These are phyloP conservation scores for Coelopa frigida DNA, from an alignment of 1,140 invertebrate species.

Conservation along the genomic window DNA sequence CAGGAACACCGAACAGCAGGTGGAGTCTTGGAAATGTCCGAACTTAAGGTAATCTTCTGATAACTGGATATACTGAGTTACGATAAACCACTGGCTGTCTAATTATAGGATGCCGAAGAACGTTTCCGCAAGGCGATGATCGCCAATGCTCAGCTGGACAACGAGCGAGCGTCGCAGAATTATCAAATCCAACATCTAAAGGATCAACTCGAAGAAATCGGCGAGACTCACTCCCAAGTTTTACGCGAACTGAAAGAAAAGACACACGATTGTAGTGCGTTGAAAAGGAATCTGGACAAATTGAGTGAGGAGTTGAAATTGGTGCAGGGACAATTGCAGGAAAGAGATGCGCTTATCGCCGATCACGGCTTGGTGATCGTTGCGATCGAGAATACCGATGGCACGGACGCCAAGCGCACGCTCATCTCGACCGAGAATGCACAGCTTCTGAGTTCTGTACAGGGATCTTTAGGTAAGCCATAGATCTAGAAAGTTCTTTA, in stretches of 20 bases:
- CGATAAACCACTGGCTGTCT: conserved; percentile 40
- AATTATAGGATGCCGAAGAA: conserved; percentile 84
- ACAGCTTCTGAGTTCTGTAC: conserved; percentile 67
- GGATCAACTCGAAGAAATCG: conserved; percentile 91
- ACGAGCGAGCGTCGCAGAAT: conserved; percentile 90
- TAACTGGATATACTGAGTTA: no score
- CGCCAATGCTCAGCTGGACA: conserved; percentile 95
- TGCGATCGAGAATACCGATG: conserved; percentile 60
- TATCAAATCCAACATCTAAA: conserved; percentile 96
- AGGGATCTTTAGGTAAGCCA: conserved; percentile 68
- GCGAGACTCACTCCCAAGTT: conserved; percentile 77
- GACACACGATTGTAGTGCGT: conserved; percentile 78
- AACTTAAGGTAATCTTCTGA: no score
- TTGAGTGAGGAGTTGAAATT: conserved; percentile 68
- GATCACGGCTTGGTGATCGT: conserved; percentile 88
- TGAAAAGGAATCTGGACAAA: conserved; percentile 73
- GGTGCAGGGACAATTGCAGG: conserved; percentile 62
- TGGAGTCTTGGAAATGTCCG: conserved; percentile 44
- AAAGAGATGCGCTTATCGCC: conserved; percentile 75
- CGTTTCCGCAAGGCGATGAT: conserved; percentile 98
- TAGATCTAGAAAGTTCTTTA: no score
- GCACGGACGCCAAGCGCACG: conserved; percentile 58
- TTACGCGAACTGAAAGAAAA: conserved; percentile 85
- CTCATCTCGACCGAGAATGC: conserved; percentile 75
- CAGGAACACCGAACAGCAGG: conserved; percentile 74